Base-by-base conservation (phyloP, 2,113 vertebrate genomes). In the Dasyornis broadbenti region DNA sequence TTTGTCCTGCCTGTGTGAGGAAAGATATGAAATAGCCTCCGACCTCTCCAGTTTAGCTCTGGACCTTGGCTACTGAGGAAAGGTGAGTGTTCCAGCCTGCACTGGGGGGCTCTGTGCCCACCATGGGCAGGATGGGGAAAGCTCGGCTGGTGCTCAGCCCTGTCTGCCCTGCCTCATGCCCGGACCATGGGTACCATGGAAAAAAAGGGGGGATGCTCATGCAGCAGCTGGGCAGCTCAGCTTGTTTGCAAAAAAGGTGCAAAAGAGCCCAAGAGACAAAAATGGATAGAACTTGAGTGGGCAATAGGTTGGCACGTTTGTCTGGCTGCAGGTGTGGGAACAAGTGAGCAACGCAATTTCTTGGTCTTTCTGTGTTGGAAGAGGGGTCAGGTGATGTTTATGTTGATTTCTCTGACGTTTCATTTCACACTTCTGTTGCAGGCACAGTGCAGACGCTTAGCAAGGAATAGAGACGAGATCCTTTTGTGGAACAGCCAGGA, bases 401-500 rank as follows among this genome's bases (percentile, higher is more conserved):
- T 79, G 26, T 8, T 53, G 68, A 9, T 63, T 82, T 70, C 53
- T 80, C 78, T 57, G 23, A 15, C 0, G 23, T 84, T 92, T 61
- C 23, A 19, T 28, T 33, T 33, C 27, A 28, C 31, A 9, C 27
- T 56, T 69, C 63, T 72, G 33, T n/a, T 72, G 88, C 35, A 77
- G 70, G 33, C 13, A 10, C 0, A 0, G 56, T 45, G 61, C 2
- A 15, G 70, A 42, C 0, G 11, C 66, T 45, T 45, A 82, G 44
- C 64, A 93, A 70, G 63, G 53, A 68, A 8, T 10, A n/a, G 66
- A 76, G 82, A 33, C 2, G 15, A 3, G 11, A 73, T 56, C 39
- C 42, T 70, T 70, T 8, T 2, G 4, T 40, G 39, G 31, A 26
- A 28, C 44, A 75, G 68, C 49, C 2, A 42, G 59, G 61, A 47